These are phyloP conservation scores for Lacerta bilineata DNA, from an alignment of 2,797 vertebrate species.

Conservation along the genomic window DNA sequence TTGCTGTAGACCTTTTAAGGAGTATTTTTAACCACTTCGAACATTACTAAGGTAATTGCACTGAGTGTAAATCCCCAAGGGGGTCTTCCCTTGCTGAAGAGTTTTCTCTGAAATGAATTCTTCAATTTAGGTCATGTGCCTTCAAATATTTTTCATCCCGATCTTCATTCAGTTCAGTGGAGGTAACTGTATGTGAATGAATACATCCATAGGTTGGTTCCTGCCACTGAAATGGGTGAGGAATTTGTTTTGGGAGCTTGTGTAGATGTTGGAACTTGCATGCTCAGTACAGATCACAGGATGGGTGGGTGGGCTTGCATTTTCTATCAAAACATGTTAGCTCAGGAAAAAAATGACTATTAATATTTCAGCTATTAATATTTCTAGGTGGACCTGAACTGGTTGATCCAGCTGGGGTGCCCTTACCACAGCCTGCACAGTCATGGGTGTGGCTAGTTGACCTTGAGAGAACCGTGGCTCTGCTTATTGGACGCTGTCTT, in stretches of 20 bases:
- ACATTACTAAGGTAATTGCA: not conserved
- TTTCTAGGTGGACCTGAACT: conserved; percentile 89
- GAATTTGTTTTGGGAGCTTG: not conserved
- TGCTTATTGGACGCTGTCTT: conserved; percentile 94
- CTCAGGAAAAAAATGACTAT: not conserved
- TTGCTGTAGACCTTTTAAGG: not conserved
- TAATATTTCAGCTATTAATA: conserved; percentile 5
- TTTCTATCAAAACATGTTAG: not conserved
- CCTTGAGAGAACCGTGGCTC: conserved; percentile 92
- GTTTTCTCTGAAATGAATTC: not conserved
- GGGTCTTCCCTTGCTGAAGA: no score
- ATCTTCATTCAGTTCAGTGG: not conserved
- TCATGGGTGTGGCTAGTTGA: conserved; percentile 98
- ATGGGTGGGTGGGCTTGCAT: no score
- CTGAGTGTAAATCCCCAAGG: not conserved
- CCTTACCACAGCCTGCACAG: conserved; percentile 86
- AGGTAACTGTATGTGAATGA: not conserved
- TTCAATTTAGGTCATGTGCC: no score
- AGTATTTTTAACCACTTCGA: not conserved
- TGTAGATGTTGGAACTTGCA: not conserved
- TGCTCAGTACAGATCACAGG: not conserved
- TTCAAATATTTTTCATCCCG: not conserved
- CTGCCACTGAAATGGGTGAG: not conserved
- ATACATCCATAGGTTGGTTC: not conserved
- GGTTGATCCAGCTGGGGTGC: conserved; percentile 87